Evolutionary conservation across 1,140 invertebrate species (phyloP).

Genomic region (Gryon sp.): DNA sequence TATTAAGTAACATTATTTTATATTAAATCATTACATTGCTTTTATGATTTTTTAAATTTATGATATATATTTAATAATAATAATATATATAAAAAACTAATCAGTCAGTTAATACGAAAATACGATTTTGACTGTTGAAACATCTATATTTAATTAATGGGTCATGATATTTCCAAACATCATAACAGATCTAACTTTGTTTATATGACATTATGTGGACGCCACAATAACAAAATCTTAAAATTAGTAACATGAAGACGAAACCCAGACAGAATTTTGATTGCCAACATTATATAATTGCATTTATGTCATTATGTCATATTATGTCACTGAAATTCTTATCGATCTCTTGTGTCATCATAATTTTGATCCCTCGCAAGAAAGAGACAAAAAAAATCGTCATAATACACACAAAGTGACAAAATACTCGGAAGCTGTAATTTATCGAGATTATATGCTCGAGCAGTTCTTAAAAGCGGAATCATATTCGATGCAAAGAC

Average conservation of each 20-base stretch:
- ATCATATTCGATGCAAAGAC: slow-evolving; percentile 7
- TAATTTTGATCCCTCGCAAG: no score
- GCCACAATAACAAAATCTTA: slow-evolving; percentile 43
- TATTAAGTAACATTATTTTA: no score
- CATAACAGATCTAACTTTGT: slow-evolving; percentile 48
- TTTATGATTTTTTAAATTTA: no score
- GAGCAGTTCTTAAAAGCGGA: slow-evolving; percentile 34
- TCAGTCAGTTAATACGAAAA: slow-evolving; percentile 3
- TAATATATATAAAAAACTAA: no score
- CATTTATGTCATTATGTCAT: background rate
- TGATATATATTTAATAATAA: no score
- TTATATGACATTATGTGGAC: slow-evolving; percentile 43
- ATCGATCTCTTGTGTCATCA: no score
- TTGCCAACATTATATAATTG: slow-evolving; percentile 14
- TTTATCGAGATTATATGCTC: slow-evolving; percentile 31
- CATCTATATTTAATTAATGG: slow-evolving; percentile 58
- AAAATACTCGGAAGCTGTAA: slow-evolving; percentile 18
- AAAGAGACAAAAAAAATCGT: slow-evolving; percentile 4
- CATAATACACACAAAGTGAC: background rate
- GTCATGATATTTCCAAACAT: slow-evolving; percentile 52
- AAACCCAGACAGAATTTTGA: background rate
- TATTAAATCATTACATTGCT: no score
- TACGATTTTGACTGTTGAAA: slow-evolving; percentile 9
- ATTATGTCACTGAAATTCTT: background rate
- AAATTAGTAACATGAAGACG: slow-evolving; percentile 31